Evolutionary conservation across 2,797 vertebrate species (phyloP).

Genomic region (Hemitrygon akajei): DNA sequence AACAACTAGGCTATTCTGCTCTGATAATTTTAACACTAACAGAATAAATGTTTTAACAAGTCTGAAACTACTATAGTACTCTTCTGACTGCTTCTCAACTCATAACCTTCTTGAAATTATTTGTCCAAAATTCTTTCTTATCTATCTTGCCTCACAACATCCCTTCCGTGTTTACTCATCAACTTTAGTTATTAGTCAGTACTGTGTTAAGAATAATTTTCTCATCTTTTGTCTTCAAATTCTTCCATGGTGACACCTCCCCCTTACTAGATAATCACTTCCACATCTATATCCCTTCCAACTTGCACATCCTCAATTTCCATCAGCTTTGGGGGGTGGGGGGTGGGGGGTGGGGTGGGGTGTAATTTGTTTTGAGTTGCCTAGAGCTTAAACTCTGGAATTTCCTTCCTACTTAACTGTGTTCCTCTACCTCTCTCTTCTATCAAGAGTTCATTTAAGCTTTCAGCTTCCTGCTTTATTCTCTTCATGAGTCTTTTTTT

Average conservation of each 20-base stretch:
- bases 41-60: not conserved
- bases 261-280: not conserved
- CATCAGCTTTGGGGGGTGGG: not conserved
- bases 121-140: not conserved
- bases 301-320: not conserved
- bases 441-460: not conserved
- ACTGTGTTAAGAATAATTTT: not conserved
- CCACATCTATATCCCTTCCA: not conserved
- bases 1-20: conserved; percentile 1
- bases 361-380: no score
- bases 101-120: not conserved
- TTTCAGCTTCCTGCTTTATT: not conserved
- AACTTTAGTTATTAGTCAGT: not conserved
- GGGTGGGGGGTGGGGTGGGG: no score
- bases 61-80: not conserved
- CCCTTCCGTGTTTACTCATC: not conserved
- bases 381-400: not conserved
- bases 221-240: not conserved
- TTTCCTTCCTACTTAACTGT: not conserved
- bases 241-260: not conserved
- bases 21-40: not conserved
- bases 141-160: not conserved
- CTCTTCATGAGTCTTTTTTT: not conserved
- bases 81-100: not conserved
- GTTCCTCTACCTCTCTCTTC: no score